Conservation (phyloP, 2,888 invertebrate species). For the Liodrosophila aerea region DNA sequence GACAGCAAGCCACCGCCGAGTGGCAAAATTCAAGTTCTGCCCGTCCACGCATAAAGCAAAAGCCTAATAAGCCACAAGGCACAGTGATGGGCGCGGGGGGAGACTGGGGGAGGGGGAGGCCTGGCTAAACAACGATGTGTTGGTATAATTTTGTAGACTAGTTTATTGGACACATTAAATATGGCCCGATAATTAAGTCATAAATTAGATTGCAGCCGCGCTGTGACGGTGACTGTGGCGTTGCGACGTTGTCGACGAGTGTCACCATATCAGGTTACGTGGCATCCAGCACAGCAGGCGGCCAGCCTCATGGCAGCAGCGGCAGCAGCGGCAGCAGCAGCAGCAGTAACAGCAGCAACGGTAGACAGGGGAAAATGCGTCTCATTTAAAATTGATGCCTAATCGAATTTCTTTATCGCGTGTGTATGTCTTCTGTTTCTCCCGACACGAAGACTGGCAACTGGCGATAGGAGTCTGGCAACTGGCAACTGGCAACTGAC, state of each 20-base stretch:
- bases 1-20: conserved; percentile 23
- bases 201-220: conserved; percentile 80
- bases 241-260: conserved; percentile 60
- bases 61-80: conserved; percentile 67
- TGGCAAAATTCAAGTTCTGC: conserved; percentile 63
- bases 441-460: conserved; percentile 33
- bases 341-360: conserved; percentile 6
- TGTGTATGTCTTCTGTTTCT: conserved; percentile 70
- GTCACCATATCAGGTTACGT: conserved; percentile 75
- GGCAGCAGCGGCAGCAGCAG: conserved; percentile 1
- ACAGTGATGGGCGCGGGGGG: neutral
- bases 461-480: conserved; percentile 14
- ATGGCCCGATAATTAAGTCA: conserved; percentile 82
- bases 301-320: conserved; percentile 26
- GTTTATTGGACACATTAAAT: conserved; percentile 83
- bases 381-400: conserved; percentile 80
- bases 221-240: conserved; percentile 33
- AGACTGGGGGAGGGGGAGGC: conserved; percentile 11
- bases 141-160: conserved; percentile 83
- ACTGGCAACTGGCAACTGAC: conserved; percentile 6
- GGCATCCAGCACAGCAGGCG: conserved; percentile 72
- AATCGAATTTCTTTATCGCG: conserved; percentile 80
- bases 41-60: conserved; percentile 73
- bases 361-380: conserved; percentile 53
- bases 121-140: conserved; percentile 73